phyloP scores from a whole-genome alignment of 2,113 vertebrate genomes.

The Phoxinus phoxinus region DNA sequence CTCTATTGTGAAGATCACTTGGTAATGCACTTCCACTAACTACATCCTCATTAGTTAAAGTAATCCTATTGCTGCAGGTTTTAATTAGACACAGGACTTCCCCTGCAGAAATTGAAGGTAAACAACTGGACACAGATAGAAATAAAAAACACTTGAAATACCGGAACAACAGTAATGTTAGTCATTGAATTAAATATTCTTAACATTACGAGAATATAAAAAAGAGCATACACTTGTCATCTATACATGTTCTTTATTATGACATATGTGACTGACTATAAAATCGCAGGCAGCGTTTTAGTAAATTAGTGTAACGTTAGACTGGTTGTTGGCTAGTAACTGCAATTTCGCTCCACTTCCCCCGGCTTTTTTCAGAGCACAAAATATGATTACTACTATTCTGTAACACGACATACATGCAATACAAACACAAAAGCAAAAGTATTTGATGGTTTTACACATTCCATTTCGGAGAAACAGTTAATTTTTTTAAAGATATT shows the following conservation, averaged over 20 bases:
- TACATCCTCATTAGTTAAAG: constrained; percentile 36
- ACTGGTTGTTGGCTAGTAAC: constrained; percentile 35
- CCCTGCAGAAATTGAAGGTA: neutral
- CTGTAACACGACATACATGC: neutral
- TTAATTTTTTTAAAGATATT: neutral
- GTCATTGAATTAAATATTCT: neutral
- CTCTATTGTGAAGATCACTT: constrained; percentile 22
- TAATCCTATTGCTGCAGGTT: constrained; percentile 23
- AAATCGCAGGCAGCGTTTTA: neutral
- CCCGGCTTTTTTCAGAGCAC: neutral
- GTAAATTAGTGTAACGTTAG: neutral
- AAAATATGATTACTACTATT: neutral
- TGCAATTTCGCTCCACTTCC: constrained; percentile 17
- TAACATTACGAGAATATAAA: neutral
- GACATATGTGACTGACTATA: too few relatives aligned
- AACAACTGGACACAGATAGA: neutral
- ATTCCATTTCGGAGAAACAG: neutral
- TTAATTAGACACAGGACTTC: constrained; percentile 22
- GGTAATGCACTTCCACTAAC: neutral
- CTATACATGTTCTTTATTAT: neutral
- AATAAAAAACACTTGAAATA: neutral
- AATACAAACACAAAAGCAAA: neutral
- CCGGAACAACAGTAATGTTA: neutral
- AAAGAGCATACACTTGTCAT: neutral
- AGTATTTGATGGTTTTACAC: neutral